These are phyloP conservation scores for Orthonyx spaldingii DNA, from an alignment of 2,113 vertebrate genomes.

Conservation along the genomic window DNA sequence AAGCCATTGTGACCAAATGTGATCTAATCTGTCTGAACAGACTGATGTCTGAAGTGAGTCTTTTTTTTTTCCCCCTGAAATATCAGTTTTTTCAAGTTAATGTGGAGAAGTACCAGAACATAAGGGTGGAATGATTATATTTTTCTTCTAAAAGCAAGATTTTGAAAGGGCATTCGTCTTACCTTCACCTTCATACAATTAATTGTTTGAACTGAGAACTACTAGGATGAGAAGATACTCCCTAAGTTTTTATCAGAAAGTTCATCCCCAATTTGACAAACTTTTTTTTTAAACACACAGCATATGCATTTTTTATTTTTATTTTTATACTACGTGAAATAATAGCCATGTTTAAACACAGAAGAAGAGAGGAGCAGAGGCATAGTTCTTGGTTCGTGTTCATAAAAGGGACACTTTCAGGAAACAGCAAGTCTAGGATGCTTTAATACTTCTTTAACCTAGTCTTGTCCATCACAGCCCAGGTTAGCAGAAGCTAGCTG, in stretches of 20 bases:
- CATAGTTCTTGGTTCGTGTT: background rate
- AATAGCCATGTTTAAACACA: background rate
- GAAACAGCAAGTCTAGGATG: background rate
- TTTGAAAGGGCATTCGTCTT: background rate
- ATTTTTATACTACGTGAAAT: background rate
- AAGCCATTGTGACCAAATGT: background rate
- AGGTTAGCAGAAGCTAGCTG: background rate
- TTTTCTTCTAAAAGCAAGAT: background rate
- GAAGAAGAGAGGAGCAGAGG: background rate
- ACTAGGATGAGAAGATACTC: background rate
- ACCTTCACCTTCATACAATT: fast-evolving
- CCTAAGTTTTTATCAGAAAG: background rate
- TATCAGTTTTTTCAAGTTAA: background rate
- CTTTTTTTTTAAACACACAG: background rate
- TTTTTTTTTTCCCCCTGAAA: fast-evolving
- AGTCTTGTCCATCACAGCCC: background rate
- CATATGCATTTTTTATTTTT: background rate
- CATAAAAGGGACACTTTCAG: background rate
- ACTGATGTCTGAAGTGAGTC: background rate
- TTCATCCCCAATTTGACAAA: background rate
- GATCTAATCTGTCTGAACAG: background rate
- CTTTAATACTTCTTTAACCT: background rate
- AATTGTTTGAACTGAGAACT: background rate
- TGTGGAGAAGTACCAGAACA: background rate
- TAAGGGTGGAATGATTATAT: background rate